Base-by-base conservation (phyloP, 2,113 vertebrate species). In the Oriolus oriolus region DNA sequence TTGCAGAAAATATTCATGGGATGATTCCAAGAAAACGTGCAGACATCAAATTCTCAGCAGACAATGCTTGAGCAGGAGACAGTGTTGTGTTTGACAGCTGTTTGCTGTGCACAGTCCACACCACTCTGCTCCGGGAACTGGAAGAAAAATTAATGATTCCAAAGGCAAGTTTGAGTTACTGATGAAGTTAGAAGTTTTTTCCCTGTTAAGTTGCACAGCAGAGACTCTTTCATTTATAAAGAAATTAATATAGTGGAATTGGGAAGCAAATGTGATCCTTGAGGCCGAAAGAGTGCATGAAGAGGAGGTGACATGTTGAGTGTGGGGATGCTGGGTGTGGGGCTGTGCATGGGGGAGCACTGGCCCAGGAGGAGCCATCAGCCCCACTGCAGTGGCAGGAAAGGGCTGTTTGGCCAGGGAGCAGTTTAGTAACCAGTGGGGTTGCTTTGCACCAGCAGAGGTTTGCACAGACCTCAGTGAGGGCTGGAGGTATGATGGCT, bases 401-500 rank as follows among this genome's bases (percentile, higher is more conserved):
- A 70, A 66, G 61, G 33, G 11, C 22, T 33, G 3, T 35, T 69
- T 13, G 68, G 45, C 42, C n/a, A 70, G 47, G 33, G 31, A 81
- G 69, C 24, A 30, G 12, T 42, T 18, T 45, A 42, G 68, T 49
- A 19, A 26, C 37, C 0, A 0, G 6, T 30, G 50, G 31, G 10
- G 11, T 49, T 89, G 77, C 50, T 56, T 86, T 86, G 61, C 61
- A 52, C 31, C 22, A 65, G 53, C 31, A 83, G 53, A 71, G 68
- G 30, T 54, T 69, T 53, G 50, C 26, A 21, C 33, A 89, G 80
- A 50, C 13, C 22, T 90, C 28, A 10, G 22, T 0, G 4, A 74
- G 28, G 42, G 20, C 24, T 61, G 49, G 11, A 52, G 54, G 11
- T 24, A 35, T 0, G 0, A n/a, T 14, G 50, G 9, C 30, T 2